Conservation (phyloP, 2,888 invertebrate species). For the Caenorhabditis panamensis region DNA sequence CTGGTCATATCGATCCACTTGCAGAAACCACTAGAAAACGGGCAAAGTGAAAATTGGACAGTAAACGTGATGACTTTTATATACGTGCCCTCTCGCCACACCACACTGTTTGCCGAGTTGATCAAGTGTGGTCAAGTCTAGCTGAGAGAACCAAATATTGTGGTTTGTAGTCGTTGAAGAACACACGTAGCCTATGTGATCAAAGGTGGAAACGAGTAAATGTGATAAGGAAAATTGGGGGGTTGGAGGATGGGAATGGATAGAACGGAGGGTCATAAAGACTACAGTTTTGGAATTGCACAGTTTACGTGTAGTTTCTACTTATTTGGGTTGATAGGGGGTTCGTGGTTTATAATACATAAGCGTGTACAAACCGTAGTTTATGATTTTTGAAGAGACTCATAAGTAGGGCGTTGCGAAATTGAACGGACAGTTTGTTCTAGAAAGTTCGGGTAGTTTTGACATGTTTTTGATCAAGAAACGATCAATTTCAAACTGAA, state of each 20-base stretch:
- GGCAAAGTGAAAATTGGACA: constrained; percentile 20
- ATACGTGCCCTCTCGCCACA: neutral
- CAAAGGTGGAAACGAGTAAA: constrained; percentile 17
- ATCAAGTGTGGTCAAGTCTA: constrained; percentile 49
- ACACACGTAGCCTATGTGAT: constrained; percentile 56
- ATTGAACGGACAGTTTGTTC: no score
- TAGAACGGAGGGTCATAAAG: neutral
- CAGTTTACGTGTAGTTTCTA: neutral
- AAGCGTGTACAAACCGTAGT: neutral
- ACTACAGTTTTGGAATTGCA: neutral
- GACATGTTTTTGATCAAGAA: no score
- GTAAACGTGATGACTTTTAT: constrained; percentile 24
- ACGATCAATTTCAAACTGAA: no score
- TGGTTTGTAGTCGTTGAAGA: constrained; percentile 53
- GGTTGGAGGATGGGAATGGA: neutral
- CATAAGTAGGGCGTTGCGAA: no score
- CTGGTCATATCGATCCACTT: constrained; percentile 7
- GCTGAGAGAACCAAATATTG: constrained; percentile 30
- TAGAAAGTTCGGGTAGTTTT: no score
- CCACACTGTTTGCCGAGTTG: constrained; percentile 27
- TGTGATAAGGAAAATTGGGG: constrained; percentile 26
- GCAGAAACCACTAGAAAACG: neutral
- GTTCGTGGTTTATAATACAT: neutral
- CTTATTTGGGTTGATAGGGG: neutral
- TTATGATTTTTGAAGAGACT: neutral